These are phyloP conservation scores for Oreonectes daqikongensis DNA, from an alignment of 2,797 vertebrate genomes.

Conservation along the genomic window DNA sequence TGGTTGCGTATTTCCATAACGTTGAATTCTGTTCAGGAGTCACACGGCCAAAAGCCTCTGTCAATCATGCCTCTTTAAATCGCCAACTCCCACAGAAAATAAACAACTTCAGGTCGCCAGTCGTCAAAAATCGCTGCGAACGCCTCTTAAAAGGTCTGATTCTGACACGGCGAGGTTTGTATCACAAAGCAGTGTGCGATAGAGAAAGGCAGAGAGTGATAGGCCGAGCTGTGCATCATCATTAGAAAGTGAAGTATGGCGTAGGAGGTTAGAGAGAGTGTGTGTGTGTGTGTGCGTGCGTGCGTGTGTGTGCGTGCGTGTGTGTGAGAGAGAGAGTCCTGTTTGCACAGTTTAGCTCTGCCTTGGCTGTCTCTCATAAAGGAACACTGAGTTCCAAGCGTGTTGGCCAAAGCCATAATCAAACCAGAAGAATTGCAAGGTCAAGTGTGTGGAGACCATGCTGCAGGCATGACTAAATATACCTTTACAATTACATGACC, in stretches of 20 bases:
- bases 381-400: slow-evolving; percentile 25
- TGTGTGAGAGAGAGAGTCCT: background rate
- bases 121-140: background rate
- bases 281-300: background rate
- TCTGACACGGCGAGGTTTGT: background rate
- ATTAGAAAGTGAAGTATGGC: slow-evolving; percentile 40
- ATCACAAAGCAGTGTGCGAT: background rate
- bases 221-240: slow-evolving; percentile 35
- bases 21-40: background rate
- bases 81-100: background rate
- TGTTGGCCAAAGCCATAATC: slow-evolving; percentile 28
- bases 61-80: background rate
- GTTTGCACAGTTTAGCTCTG: slow-evolving; percentile 36
- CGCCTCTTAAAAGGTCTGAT: slow-evolving; percentile 4
- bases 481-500: background rate
- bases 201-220: slow-evolving; percentile 15
- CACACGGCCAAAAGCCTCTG: background rate
- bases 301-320: background rate
- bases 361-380: slow-evolving; percentile 35
- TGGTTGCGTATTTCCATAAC: background rate
- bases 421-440: slow-evolving; percentile 24
- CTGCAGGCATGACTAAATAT: background rate
- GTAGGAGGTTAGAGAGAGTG: background rate
- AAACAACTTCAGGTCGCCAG: background rate
- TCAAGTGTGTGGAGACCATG: background rate